Percentiles rank a stretch among this genome's conserved stretches.
Conservation (phyloP, 2,888 invertebrate species). For the Rhopalosiphum nymphaeae region DNA sequence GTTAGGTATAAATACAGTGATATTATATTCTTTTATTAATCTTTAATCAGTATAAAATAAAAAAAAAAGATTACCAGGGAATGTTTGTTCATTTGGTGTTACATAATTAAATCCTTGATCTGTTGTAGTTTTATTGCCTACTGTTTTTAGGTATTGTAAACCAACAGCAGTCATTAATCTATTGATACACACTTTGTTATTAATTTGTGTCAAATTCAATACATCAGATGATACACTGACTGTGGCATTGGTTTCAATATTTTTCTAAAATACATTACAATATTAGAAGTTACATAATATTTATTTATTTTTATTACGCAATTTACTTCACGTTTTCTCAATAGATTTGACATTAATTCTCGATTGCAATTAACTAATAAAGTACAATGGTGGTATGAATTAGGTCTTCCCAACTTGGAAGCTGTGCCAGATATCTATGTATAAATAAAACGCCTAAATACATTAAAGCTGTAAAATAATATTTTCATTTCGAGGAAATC, state of each 20-base stretch:
- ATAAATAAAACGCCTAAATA: conserved; percentile 10
- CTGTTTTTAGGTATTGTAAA: conserved; percentile 85
- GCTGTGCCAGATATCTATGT: conserved; percentile 94
- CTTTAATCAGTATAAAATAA: conserved; percentile 18
- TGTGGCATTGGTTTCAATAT: conserved; percentile 88
- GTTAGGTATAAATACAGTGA: background rate
- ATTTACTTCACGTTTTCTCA: conserved; percentile 82
- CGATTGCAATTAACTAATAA: conserved; percentile 90
- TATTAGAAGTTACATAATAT: background rate
- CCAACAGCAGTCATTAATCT: conserved; percentile 84
- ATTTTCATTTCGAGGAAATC: background rate
- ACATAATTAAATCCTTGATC: conserved; percentile 88
- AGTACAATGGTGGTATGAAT: conserved; percentile 98
- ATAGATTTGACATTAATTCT: conserved; percentile 78
- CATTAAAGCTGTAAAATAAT: conserved; percentile 20
- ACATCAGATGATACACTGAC: conserved; percentile 85
- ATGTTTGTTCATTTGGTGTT: conserved; percentile 90
- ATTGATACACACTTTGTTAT: conserved; percentile 79
- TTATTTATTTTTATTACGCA: background rate
- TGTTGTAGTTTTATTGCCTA: conserved; percentile 78
- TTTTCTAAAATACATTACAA: conserved; percentile 74
- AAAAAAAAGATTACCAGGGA: conserved; percentile 77
- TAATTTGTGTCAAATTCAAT: conserved; percentile 84
- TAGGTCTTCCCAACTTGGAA: conserved; percentile 87
- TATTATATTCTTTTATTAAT: background rate